Evolutionary conservation across 2,113 vertebrate species (phyloP).

Genomic region (Willisornis vidua): DNA sequence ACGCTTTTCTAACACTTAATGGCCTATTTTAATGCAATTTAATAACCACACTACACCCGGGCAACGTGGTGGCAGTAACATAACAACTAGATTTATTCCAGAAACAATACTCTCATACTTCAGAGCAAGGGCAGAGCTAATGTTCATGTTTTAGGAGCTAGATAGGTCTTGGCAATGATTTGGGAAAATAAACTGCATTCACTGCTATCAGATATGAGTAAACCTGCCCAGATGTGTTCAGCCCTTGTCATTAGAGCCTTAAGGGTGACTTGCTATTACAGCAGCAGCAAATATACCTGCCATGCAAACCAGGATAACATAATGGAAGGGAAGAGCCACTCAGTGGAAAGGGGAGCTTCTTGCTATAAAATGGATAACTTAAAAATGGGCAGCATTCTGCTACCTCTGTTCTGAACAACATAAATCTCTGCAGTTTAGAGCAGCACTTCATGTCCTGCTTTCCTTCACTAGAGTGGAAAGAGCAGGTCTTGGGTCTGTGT

Average conservation of each 20-base stretch:
- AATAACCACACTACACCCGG: not conserved
- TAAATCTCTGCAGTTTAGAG: not conserved
- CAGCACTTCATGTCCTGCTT: not conserved
- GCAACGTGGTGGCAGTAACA: not conserved
- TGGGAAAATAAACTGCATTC: not conserved
- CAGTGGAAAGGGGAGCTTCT: not conserved
- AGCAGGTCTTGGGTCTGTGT: fast-evolving
- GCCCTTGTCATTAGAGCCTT: not conserved
- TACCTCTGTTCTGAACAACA: not conserved
- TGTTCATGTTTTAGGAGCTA: not conserved
- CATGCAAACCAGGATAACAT: not conserved
- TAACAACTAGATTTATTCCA: not conserved
- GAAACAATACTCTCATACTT: not conserved
- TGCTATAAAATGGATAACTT: not conserved
- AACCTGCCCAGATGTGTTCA: not conserved
- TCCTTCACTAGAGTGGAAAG: not conserved
- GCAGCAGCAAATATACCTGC: not conserved
- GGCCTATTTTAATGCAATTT: not conserved
- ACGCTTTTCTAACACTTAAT: not conserved
- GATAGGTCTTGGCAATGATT: not conserved
- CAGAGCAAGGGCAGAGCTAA: not conserved
- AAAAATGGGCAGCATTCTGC: not conserved
- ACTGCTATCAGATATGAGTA: not conserved
- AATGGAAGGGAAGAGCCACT: not conserved
- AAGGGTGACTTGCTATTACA: not conserved